Base-by-base conservation (phyloP, 2,113 vertebrate species). In the Clupea harengus region DNA sequence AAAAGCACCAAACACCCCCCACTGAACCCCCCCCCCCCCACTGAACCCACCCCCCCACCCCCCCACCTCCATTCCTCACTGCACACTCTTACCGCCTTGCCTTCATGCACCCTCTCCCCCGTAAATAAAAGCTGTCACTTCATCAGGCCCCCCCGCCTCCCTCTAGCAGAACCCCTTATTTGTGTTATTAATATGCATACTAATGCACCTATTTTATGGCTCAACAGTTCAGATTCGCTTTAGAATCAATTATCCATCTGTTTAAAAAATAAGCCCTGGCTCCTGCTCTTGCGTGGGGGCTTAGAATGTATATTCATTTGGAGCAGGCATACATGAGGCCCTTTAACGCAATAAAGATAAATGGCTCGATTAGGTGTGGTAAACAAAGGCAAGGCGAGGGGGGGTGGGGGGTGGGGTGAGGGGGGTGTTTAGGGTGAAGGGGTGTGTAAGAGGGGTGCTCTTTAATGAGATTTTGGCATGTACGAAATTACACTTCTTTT, bases 171-270 rank as follows among this genome's bases (percentile, higher is more conserved):
- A 32, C 6, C 85, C 86, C 88, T 86, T 90, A 88, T 91, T 89
- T 89, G 87, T 60, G 81, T 89, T 89, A 92, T 92, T 92, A 92
- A 92, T 91, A 92, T 92, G 90, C 91, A 92, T 92, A 90, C 90
- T 92, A 92, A 92, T 92, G 88, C 72, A 89, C 90, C 91, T 90
- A 91, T 92, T 92, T 92, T 92, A 92, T 90, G 91, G 90, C 91
- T 92, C 90, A 90, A 91, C 92, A 90, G 90, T 92, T 92, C 87
- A 89, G 88, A 92, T 92, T 91, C 89, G 91, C 89, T 91, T 89
- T 92, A 92, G 91, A 92, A 92, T 91, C 92, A 92, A 92, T 92
- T 92, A 92, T 90, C 89, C 90, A 91, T 91, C 90, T 91, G 92
- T 86, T 91, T 90, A 91, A 72, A 72, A 72, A 72, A 28, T 28